Base-by-base conservation (phyloP, 2,888 invertebrate genomes). In the Antheraea assamensis region DNA sequence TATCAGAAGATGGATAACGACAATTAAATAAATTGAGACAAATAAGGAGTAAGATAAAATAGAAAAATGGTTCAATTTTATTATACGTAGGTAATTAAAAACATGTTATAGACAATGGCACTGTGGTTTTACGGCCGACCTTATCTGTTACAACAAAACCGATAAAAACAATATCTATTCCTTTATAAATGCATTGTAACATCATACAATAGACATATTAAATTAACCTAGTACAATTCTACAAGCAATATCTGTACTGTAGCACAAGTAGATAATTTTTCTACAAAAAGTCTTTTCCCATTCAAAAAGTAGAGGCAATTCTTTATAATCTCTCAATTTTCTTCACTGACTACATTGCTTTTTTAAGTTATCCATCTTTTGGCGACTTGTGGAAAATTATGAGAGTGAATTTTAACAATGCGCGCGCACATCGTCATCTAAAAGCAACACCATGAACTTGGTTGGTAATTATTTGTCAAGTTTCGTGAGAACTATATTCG, bases 71-170 rank as follows among this genome's bases (percentile, higher is more conserved):
- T 8, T 5, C 21, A 64, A 64, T 30, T 64, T 64, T 17, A 17
- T 30, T 4, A 2, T 30, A 61, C 27, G 4, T 27, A 27, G 1
- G 8, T 27, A 8, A 24, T 27, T 55, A 55, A 35, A 21, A 55
- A 5, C 10, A 10, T 4, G 27, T 30, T 64, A 5, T 64, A 21
- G 17, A 30, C 27, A 27, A 17, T 17, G 17, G 35, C 35, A 66
- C 21, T 66, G 66, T 35, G 31, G 66, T 66, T 66, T 31, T 35
- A 68, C 68, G n/a, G 15, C 7, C 21, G 68, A 68, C 35, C 68
- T 35, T 68, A 68, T 35, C 35, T 35, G 35, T 31, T 68, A 68
- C 68, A 35, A 68, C 24, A 66, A 19, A 15, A 8, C n/a, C 35
- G 68, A 68, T 68, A 68, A 68, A 31, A 17, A 27, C 30, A 30